Evolutionary conservation across 2,113 vertebrate genomes (phyloP).

Genomic region (Actenoides hombroni): DNA sequence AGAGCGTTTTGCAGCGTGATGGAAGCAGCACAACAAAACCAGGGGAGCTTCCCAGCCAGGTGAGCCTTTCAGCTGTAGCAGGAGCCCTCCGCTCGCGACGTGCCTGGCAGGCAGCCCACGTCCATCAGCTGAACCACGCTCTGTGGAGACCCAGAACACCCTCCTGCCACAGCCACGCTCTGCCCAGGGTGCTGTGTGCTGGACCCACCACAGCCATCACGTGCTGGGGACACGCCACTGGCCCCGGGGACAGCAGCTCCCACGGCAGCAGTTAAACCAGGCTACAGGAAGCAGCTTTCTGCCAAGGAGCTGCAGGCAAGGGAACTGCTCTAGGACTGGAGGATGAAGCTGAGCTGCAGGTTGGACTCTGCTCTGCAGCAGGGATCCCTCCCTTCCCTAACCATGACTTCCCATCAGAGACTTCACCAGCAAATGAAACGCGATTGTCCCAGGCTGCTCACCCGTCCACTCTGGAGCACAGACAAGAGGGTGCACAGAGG

Average conservation of each 20-base stretch:
- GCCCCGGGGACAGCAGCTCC: background rate
- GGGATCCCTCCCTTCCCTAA: background rate
- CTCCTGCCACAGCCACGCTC: accelerated
- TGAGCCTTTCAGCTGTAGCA: background rate
- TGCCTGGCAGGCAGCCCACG: background rate
- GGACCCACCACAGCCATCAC: accelerated
- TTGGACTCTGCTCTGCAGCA: background rate
- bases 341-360: accelerated
- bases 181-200: accelerated
- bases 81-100: accelerated
- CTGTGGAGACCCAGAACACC: accelerated
- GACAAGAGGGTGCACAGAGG: background rate
- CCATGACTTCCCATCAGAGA: background rate
- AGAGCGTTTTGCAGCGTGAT: accelerated
- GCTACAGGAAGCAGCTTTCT: background rate
- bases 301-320: background rate
- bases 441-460: background rate
- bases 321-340: background rate
- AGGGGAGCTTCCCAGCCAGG: background rate
- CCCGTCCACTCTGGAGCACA: background rate
- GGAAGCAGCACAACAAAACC: background rate
- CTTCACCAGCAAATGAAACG: background rate
- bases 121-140: accelerated
- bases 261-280: background rate
- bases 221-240: accelerated